Evolutionary conservation across 2,888 invertebrate species (phyloP).

Genomic region (Erebia palarica): DNA sequence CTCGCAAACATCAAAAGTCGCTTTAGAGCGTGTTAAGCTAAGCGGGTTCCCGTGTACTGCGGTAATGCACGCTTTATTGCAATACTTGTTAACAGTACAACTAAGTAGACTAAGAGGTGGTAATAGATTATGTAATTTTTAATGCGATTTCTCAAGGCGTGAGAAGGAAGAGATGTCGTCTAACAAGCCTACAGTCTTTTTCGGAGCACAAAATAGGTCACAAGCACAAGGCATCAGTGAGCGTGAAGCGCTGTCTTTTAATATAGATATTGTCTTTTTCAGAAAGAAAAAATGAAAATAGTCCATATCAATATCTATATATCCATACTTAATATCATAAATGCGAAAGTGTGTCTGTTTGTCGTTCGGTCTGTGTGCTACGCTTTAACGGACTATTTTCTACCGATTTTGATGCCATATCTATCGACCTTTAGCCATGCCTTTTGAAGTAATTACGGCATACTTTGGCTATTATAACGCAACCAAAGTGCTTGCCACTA

Average conservation of each 20-base stretch:
- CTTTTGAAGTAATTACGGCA: constrained; percentile 3
- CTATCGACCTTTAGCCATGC: constrained; percentile 5
- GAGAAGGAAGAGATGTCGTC: neutral
- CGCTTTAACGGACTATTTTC: no score
- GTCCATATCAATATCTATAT: no score
- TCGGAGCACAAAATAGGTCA: neutral
- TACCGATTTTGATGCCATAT: neutral
- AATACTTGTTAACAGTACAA: constrained; percentile 36
- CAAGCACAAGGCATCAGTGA: neutral
- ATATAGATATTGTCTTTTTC: no score
- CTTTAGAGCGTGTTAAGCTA: constrained; percentile 46
- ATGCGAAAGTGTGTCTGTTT: no score
- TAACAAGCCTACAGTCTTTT: neutral
- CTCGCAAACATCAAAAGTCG: constrained; percentile 49
- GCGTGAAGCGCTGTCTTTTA: no score
- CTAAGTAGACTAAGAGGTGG: constrained; percentile 35
- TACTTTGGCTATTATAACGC: constrained; percentile 15
- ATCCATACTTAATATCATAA: no score
- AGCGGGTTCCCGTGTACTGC: constrained; percentile 54
- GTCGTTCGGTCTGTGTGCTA: no score
- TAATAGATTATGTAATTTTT: constrained; percentile 39
- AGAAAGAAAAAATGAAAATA: no score
- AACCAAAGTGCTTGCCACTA: constrained; percentile 10
- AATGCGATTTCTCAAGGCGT: constrained; percentile 31
- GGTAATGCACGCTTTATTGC: constrained; percentile 39